phyloP scores from a whole-genome alignment of 1,140 invertebrate species.

The Drosophila mojavensis region DNA sequence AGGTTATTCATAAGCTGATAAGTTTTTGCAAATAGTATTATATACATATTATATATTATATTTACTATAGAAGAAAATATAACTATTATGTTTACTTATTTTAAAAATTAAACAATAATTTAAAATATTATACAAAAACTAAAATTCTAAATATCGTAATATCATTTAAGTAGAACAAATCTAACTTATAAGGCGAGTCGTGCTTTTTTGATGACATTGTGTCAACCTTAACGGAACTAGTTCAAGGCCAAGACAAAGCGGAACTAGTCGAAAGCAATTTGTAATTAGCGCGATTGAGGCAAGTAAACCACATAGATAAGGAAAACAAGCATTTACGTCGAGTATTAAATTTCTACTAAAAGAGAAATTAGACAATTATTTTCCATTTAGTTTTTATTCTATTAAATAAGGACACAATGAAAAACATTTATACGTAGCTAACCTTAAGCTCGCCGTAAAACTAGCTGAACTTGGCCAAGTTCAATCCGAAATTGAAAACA shows the following conservation, averaged over 20 bases:
- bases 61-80: too few species aligned
- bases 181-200: not conserved
- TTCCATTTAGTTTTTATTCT: too few species aligned
- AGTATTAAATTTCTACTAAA: not conserved
- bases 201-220: not conserved
- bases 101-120: too few species aligned
- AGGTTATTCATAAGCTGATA: too few species aligned
- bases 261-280: conserved; percentile 12
- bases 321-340: not conserved
- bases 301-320: not conserved
- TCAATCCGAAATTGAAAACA: conserved; percentile 13
- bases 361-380: too few species aligned
- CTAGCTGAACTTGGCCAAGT: not conserved
- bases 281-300: not conserved
- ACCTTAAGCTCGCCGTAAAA: not conserved
- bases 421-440: not conserved
- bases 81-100: too few species aligned
- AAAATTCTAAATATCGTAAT: too few species aligned
- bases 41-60: too few species aligned
- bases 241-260: conserved; percentile 13
- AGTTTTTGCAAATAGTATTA: too few species aligned
- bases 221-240: conserved; percentile 25
- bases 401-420: too few species aligned
- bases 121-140: too few species aligned
- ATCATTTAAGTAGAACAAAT: too few species aligned